A percentile compares a stretch with the other conserved stretches of the same genome.
phyloP scores from a whole-genome alignment of 1,140 invertebrate species.

The Lethocerus indicus region DNA sequence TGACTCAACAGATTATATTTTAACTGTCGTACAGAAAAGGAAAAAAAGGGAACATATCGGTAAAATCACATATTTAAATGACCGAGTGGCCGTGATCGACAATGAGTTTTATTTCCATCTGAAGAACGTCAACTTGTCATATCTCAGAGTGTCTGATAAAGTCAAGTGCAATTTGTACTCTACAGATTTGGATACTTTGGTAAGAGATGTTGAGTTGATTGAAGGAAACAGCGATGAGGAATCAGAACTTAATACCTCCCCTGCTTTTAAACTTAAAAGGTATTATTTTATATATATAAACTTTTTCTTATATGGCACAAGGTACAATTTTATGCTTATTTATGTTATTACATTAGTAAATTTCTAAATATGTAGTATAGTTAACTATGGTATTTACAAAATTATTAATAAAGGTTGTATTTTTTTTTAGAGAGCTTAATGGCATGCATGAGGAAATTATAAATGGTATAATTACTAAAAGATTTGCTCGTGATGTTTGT shows the following conservation, averaged over 20 bases:
- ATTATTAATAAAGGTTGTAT: not conserved
- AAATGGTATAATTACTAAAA: not conserved
- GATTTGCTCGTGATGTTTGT: not conserved
- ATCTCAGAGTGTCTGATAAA: not conserved
- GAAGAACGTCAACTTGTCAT: not conserved
- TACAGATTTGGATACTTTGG: slow-evolving; percentile 1
- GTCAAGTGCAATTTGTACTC: not conserved
- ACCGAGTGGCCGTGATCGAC: slow-evolving; percentile 3
- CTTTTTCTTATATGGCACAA: no score
- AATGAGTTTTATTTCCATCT: slow-evolving; percentile 2
- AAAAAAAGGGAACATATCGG: not conserved
- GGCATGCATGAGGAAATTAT: not conserved
- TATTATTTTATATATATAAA: not conserved
- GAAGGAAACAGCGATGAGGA: not conserved
- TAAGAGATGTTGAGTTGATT: not conserved
- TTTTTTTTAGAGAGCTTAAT: slow-evolving; percentile 1
- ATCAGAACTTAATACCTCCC: not conserved
- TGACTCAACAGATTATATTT: slow-evolving; percentile 1
- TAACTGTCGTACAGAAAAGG: not conserved
- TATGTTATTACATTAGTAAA: not conserved
- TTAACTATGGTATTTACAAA: not conserved
- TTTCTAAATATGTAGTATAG: not conserved
- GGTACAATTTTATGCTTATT: no score
- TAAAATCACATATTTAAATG: not conserved
- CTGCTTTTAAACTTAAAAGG: not conserved